Evolutionary conservation across 2,888 invertebrate genomes (phyloP).

Genomic region (Helleia helle): DNA sequence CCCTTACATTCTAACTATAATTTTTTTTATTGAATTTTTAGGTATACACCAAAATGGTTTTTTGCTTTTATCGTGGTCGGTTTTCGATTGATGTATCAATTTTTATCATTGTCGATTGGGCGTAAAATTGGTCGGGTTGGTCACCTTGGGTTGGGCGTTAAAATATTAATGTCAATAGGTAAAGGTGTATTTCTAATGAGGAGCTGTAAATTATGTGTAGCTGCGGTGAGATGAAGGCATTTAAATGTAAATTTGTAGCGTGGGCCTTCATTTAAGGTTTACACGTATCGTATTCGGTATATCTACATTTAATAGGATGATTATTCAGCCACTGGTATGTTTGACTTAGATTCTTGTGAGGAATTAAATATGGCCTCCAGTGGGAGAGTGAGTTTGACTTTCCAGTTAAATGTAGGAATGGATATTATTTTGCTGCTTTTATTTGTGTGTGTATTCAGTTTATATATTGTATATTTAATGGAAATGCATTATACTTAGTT

Average conservation of each 20-base stretch:
- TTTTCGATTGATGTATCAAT: constrained; percentile 58
- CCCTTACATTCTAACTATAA: constrained; percentile 33
- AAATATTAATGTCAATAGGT: constrained; percentile 62
- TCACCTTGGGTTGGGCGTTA: constrained; percentile 52
- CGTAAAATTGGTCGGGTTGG: constrained; percentile 60
- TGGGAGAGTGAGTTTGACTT: not conserved
- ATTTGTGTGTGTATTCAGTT: too few species aligned
- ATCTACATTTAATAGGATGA: constrained; percentile 3
- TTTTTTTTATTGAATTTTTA: constrained; percentile 41
- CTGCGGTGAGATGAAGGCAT: constrained; percentile 63
- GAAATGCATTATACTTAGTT: too few species aligned
- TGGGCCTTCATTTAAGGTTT: constrained; percentile 31
- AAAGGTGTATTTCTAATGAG: constrained; percentile 64
- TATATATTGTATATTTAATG: too few species aligned
- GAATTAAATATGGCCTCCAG: too few species aligned
- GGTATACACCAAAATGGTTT: constrained; percentile 31
- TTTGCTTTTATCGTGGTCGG: constrained; percentile 35
- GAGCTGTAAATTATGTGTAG: constrained; percentile 51
- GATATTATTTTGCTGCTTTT: not conserved
- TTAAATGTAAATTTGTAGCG: constrained; percentile 49
- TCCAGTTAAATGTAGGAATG: not conserved
- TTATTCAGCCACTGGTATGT: not conserved
- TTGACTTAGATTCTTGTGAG: not conserved
- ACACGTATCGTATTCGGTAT: not conserved
- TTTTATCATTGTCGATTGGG: constrained; percentile 62